Evolutionary conservation across 2,888 invertebrate species (phyloP), one percentile per base, ranked within the genome.

Genomic region (Melikaiella ostensackeni): DNA sequence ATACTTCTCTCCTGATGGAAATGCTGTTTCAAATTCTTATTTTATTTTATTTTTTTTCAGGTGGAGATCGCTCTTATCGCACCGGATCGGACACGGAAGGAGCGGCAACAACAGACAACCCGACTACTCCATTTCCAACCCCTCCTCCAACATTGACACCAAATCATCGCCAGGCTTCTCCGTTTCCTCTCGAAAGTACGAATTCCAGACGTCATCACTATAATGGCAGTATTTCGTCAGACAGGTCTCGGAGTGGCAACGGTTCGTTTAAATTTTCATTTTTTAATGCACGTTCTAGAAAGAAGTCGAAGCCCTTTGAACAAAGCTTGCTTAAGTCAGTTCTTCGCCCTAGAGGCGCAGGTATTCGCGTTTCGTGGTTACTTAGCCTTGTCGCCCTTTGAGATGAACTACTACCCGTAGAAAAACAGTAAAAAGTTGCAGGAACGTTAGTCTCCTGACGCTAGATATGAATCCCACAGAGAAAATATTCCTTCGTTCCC

Each of bases 51-150:
- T 46, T 35, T 42, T 83, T 91, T 92, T 8, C 91, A 95, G 95
- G 93, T 91, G 89, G 83, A 83, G 95, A 96, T 84, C 94, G 95
- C 79, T 94, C 94, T 77, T 96, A 96, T 87, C 94, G 96, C 75
- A 95, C 96, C 3, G 95, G 96, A 86, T 93, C 94, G 66, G 96
- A 96, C 78, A 95, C 95, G 55, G 94, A 94, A 85, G 94, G 93
- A 86, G 93, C 93, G 24, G 92, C 92, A 74, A 93, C 92, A 75
- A 93, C 93, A 70, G 93, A 93, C 89, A 93, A 93, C 88, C 93
- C 92, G 63, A 93, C 93, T 59, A 92, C 93, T 80, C 93, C 93
- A 61, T 93, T 93, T 85, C 93, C 93, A 55, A 93, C 93, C 59
- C 93, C 93, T 75, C 93, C 93, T 46, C 93, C 93, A 64, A 93